Base-by-base conservation (phyloP, 2,113 vertebrate genomes). In the Gnathonemus echidnorhynchus region DNA sequence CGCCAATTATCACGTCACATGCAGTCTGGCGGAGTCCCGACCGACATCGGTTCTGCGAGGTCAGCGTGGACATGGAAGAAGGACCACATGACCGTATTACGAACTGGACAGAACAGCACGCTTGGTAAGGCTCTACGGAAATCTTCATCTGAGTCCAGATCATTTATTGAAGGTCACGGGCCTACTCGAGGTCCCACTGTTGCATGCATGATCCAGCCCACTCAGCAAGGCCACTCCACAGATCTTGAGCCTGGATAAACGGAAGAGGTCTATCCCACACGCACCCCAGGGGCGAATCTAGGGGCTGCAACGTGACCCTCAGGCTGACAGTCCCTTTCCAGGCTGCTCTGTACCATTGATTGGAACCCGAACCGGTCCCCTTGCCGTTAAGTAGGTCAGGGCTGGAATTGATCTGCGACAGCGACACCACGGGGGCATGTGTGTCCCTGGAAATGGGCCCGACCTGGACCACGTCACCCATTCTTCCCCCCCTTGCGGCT, bases 321-420 rank as follows among this genome's bases (percentile, higher is more conserved):
- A n/a, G 83, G 42, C 10, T 49, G 45, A n/a, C 86, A 8, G 50
- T 50, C 31, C 87, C 42, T 13, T 53, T n/a, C 86, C 46, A 53
- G 42, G 13, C 3, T 52, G 10, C 35, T 80, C 74, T 42, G 35
- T 7, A 27, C 86, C 27, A 31, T 19, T 48, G n/a, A 52, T 15
- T 87, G 86, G 86, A 87, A 87, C 86, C 86, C 86, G n/a, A 87
- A 53, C 48, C 49, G 39, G 7, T 24, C 52, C 19, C 31, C 17
- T 45, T 56, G 11, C 35, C 39, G 46, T 45, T 46, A 88, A 88
- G 87, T 88, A 88, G 87, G 87, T 88, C 87, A 88, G 87, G 56
- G 56, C 87, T 62, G 56, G 56, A 88, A 88, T 88, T 42, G 87
- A 88, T 62, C 52, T 88, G 35, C 49, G 21, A 52, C 49, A 17